A percentile compares a stretch with the other conserved stretches of the same genome.
These are phyloP conservation scores for Zophobas morio DNA, from an alignment of 1,140 invertebrate genomes.

Conservation along the genomic window DNA sequence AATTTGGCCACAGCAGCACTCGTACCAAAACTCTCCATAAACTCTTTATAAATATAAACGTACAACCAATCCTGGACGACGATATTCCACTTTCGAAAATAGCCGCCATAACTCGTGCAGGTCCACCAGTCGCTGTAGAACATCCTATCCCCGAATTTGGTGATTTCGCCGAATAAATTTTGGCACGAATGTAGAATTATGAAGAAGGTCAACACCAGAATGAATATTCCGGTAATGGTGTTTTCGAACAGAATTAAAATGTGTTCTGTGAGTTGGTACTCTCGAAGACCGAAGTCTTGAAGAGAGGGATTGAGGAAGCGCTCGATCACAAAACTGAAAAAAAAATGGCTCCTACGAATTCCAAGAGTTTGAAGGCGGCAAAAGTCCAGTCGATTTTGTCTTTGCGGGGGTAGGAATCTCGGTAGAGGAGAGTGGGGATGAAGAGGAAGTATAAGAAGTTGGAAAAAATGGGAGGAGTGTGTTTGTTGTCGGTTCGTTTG, in stretches of 20 bases:
- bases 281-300: conserved; percentile 74
- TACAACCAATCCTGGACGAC: conserved; percentile 96
- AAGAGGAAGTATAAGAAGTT: conserved; percentile 90
- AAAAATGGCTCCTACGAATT: conserved; percentile 83
- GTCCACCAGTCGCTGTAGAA: conserved; percentile 97
- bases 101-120: conserved; percentile 81
- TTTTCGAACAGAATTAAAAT: conserved; percentile 71
- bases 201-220: conserved; percentile 86
- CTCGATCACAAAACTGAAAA: conserved; percentile 83
- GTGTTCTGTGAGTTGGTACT: too few species aligned
- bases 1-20: conserved; percentile 70
- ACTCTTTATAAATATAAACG: conserved; percentile 90
- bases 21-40: conserved; percentile 73
- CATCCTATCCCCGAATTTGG: conserved; percentile 86
- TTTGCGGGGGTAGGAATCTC: conserved; percentile 85
- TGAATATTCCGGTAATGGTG: conserved; percentile 81
- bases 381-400: conserved; percentile 78
- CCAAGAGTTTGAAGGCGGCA: conserved; percentile 78
- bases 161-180: conserved; percentile 89
- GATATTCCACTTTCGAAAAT: conserved; percentile 94
- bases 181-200: conserved; percentile 89
- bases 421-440: conserved; percentile 88
- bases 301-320: conserved; percentile 81
- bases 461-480: conserved; percentile 76
- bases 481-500: conserved; percentile 64